Percentiles rank a stretch among this genome's conserved stretches.
Evolutionary conservation across 2,113 vertebrate genomes (phyloP).

Genomic region (Aleadryas rufinucha): DNA sequence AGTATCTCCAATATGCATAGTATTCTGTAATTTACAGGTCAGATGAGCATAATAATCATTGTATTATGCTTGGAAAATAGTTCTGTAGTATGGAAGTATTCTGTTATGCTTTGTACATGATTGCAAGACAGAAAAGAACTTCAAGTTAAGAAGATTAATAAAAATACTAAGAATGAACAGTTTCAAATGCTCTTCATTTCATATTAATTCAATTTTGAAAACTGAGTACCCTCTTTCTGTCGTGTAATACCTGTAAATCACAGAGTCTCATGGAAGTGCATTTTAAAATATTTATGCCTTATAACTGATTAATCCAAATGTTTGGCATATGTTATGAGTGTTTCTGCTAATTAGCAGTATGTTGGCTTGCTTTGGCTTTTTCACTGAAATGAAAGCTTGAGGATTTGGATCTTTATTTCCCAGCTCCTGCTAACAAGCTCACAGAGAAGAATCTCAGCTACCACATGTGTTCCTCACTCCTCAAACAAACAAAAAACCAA

Average conservation of each 20-base stretch:
- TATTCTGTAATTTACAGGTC: not conserved
- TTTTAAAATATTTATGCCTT: not conserved
- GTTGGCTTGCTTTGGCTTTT: not conserved
- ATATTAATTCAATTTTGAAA: not conserved
- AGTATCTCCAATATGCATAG: not conserved
- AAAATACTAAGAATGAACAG: not conserved
- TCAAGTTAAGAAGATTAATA: not conserved
- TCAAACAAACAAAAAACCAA: not conserved
- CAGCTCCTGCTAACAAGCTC: not conserved
- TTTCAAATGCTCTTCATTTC: not conserved
- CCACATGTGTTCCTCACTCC: not conserved
- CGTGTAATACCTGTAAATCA: not conserved
- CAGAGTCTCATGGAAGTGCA: not conserved
- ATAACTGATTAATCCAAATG: not conserved
- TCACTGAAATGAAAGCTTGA: not conserved
- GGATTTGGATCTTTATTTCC: not conserved
- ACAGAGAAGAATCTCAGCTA: not conserved
- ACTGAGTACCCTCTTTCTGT: not conserved
- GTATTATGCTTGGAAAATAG: not conserved
- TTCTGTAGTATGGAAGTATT: not conserved
- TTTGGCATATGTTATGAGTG: not conserved
- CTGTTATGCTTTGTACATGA: not conserved
- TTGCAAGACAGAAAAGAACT: not conserved
- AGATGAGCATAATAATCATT: not conserved
- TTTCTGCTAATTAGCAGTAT: conserved; percentile 1